A percentile compares a stretch with the other conserved stretches of the same genome.
Evolutionary conservation across 2,113 vertebrate genomes (phyloP).

Genomic region (Chionodraco myersi): DNA sequence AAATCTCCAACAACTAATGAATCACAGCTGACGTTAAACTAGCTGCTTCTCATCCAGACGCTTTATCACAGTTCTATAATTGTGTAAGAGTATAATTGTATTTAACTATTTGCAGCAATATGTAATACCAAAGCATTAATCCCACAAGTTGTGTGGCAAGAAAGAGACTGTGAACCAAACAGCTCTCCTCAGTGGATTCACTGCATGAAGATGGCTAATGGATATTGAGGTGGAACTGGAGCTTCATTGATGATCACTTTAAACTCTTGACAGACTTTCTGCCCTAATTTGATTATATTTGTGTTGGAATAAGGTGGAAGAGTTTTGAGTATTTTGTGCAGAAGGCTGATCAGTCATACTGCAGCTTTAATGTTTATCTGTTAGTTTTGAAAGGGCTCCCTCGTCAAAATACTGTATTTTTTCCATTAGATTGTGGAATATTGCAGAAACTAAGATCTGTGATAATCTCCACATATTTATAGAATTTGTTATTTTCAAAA

Average conservation of each 20-base stretch:
- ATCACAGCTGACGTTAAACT: constrained; percentile 34
- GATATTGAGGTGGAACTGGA: constrained; percentile 1
- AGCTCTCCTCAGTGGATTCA: neutral
- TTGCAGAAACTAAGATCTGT: no score
- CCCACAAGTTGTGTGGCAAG: neutral
- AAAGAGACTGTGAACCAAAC: neutral
- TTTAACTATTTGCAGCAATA: neutral
- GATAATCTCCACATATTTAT: no score
- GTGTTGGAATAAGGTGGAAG: neutral
- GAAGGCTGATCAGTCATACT: neutral
- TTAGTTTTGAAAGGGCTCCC: no score
- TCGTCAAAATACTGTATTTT: no score
- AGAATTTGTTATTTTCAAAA: no score
- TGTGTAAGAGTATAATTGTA: neutral
- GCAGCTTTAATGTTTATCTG: neutral
- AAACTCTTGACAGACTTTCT: neutral
- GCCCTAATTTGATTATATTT: neutral
- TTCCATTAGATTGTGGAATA: no score
- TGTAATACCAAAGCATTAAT: neutral
- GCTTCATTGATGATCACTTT: constrained; percentile 8
- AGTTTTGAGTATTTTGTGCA: neutral
- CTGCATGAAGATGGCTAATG: neutral
- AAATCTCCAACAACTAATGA: constrained; percentile 54
- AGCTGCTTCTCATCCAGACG: constrained; percentile 12
- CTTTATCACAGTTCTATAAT: neutral